Conservation (phyloP, 1,140 invertebrate species). For the Eriosoma lanigerum region DNA sequence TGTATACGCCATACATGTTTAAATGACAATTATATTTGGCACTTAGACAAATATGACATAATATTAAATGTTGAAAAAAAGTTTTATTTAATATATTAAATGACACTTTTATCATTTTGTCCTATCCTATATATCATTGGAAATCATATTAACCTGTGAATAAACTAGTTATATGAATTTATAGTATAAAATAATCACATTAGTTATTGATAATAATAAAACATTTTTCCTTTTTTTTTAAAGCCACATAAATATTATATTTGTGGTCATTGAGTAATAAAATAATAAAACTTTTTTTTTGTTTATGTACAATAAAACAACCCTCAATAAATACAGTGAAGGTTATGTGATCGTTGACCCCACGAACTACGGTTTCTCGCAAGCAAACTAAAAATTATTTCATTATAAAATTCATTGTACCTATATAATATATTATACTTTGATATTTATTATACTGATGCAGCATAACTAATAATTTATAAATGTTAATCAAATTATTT, state of each 20-base stretch:
- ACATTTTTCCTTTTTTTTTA: too few species aligned
- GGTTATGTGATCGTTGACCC: not conserved
- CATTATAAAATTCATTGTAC: not conserved
- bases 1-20: too few species aligned
- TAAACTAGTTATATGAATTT: slow-evolving; percentile 15
- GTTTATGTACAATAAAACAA: slow-evolving; percentile 20
- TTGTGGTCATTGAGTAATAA: slow-evolving; percentile 3
- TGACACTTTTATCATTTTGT: not conserved
- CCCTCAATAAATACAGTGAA: slow-evolving; percentile 14
- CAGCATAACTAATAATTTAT: not conserved
- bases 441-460: not conserved
- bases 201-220: slow-evolving; percentile 10
- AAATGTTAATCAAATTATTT: too few species aligned
- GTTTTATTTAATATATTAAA: not conserved
- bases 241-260: not conserved
- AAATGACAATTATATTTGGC: slow-evolving; percentile 4
- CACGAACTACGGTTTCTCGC: not conserved
- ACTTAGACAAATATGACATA: slow-evolving; percentile 19
- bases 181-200: not conserved
- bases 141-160: not conserved
- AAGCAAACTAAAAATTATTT: not conserved
- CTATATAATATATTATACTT: not conserved
- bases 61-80: slow-evolving; percentile 16
- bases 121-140: not conserved
- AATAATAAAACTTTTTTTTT: slow-evolving; percentile 34